Evolutionary conservation across 2,797 vertebrate species (phyloP), one percentile per base, ranked within the genome.

Genomic region (Eulemur coronatus): DNA sequence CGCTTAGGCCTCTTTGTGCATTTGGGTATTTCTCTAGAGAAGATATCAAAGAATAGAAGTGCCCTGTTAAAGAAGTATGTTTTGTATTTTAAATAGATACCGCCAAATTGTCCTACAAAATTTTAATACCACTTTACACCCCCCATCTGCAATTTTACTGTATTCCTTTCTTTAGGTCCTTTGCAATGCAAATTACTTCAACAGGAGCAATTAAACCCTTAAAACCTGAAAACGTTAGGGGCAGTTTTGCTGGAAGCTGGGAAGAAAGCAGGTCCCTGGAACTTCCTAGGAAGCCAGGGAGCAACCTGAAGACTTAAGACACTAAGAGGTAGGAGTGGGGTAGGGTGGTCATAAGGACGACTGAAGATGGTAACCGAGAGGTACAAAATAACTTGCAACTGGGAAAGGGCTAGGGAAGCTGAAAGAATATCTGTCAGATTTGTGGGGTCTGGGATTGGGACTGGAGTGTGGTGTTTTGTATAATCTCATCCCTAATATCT

Each of bases 211-310:
- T 41, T 8, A 18, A 82, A 5, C 86, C 24, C 50, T 48, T 69
- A n/a, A 30, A 26, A 52, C 30, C 17, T 80, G 41, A 57, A 61
- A 81, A n/a, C 22, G 26, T 43, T 30, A 50, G 33, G 26, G 43
- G 28, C 50, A 48, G 50, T 65, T 65, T 84, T 59, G 24, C 86
- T 67, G 38, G n/a, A 63, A 38, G 46, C 52, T 33, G 20, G 59
- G 33, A 41, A 69, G n/a, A 87, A 28, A 52, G 5, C 33, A 7
- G 43, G n/a, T 69, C 35, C 8, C 0, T 20, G 5, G 35, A 35
- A 11, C 70, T 88, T 78, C 57, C 57, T 50, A 72, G 85, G 70
- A 88, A 70, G 75, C 57, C 86, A 30, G 38, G 18, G n/a, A 96
- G 26, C 11, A 26, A 8, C 18, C 43, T 69, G 65, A 79, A 84